phyloP scores from a whole-genome alignment of 2,888 invertebrate species.

The Platycheirus rosarum region DNA sequence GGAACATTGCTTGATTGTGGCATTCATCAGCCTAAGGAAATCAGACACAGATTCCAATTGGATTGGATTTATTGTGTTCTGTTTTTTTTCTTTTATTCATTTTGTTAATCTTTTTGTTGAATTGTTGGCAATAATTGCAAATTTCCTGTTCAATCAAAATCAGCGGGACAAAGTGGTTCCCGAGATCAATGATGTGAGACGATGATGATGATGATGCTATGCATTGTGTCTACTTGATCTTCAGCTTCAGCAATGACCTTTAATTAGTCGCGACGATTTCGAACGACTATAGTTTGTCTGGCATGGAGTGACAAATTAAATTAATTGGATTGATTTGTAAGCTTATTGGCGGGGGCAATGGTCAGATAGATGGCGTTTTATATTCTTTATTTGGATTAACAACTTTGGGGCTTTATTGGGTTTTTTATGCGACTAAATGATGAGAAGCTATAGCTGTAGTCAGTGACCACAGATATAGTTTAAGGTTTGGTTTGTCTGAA shows the following conservation, averaged over 20 bases:
- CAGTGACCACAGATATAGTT: too few relatives aligned
- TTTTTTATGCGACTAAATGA: neutral
- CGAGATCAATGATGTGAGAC: constrained; percentile 31
- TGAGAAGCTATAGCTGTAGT: too few relatives aligned
- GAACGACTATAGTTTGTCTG: constrained; percentile 26
- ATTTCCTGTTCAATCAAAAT: constrained; percentile 65
- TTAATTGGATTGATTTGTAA: constrained; percentile 42
- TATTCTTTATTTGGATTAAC: constrained; percentile 1
- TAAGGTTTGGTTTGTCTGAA: too few relatives aligned
- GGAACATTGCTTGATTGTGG: constrained; percentile 15
- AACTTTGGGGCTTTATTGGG: neutral
- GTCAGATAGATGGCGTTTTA: neutral
- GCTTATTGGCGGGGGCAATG: constrained; percentile 11
- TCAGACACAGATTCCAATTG: constrained; percentile 18
- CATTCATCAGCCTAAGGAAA: constrained; percentile 22
- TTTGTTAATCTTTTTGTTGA: neutral
- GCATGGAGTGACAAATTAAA: constrained; percentile 1
- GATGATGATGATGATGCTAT: neutral
- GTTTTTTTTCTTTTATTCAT: neutral
- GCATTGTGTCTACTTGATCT: constrained; percentile 51
- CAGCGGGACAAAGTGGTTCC: constrained; percentile 23
- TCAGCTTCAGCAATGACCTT: constrained; percentile 60
- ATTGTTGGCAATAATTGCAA: constrained; percentile 54
- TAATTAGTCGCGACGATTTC: constrained; percentile 42
- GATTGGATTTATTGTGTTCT: constrained; percentile 10